Conservation (phyloP, 1,140 invertebrate species). For the Drosophila mauritiana region DNA sequence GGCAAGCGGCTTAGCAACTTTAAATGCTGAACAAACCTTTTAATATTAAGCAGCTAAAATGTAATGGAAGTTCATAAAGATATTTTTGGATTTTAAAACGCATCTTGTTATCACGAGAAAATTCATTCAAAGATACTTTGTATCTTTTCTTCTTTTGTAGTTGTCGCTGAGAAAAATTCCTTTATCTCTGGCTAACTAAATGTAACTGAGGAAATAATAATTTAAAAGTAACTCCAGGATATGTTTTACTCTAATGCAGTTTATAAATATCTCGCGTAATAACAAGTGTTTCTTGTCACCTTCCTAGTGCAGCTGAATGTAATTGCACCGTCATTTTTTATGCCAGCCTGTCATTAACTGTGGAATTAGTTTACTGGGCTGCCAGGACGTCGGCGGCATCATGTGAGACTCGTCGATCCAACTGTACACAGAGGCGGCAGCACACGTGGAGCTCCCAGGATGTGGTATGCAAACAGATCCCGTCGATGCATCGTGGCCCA, state of each 20-base stretch:
- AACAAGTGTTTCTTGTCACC: too few species aligned
- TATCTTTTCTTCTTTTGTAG: too few species aligned
- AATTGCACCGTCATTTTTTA: conserved; percentile 1
- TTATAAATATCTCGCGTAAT: too few species aligned
- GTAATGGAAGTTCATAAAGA: not conserved
- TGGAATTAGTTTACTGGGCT: conserved; percentile 75
- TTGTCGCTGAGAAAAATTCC: too few species aligned
- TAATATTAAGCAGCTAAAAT: not conserved
- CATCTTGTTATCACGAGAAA: too few species aligned
- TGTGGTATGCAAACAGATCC: conserved; percentile 45
- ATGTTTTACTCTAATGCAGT: too few species aligned
- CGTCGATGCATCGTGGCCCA: conserved; percentile 23
- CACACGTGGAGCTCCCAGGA: conserved; percentile 8
- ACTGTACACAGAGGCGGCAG: conserved; percentile 31
- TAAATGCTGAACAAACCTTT: not conserved
- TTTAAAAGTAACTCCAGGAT: too few species aligned
- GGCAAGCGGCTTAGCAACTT: not conserved
- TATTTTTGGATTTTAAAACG: not conserved
- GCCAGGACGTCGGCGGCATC: conserved; percentile 19
- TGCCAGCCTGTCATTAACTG: conserved; percentile 44
- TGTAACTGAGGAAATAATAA: too few species aligned
- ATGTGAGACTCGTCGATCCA: conserved; percentile 32
- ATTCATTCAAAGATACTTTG: too few species aligned
- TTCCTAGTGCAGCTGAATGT: too few species aligned
- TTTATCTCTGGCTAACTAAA: too few species aligned